Evolutionary conservation across 1,140 invertebrate genomes (phyloP), one percentile per base, ranked within the genome.

Genomic region (Lordiphosa mommai): DNA sequence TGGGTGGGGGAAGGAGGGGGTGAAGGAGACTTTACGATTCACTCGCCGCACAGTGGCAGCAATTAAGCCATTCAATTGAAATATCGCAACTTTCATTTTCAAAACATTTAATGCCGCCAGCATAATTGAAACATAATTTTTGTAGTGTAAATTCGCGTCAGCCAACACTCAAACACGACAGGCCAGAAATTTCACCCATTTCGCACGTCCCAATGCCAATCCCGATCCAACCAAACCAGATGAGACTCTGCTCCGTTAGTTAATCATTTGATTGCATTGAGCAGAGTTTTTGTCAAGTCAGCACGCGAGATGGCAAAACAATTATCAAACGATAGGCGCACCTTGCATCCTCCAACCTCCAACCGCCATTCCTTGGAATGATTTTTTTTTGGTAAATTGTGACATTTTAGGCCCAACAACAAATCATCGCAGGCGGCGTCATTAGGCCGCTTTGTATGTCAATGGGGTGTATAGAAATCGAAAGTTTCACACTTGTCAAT

Each of bases 401-500:
- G 77, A 84, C 77, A 84, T 84, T 84, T 23, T 84, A 77, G 77
- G 65, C 68, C n/a, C n/a, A n/a, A 84, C 63, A 84, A 84, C 77
- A 84, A 84, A 84, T 84, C 77, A 84, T 82, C 58, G 56, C 61
- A 82, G 59, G 60, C 59, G 64, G 59, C 41, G 77, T 84, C 72
- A 84, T 84, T 84, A 84, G 77, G 59, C 38, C 34, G 16, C 64
- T 82, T 72, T 84, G 68, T 84, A 63, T 84, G 77, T 84, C 77
- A 84, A 84, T 84, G 77, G 77, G 77, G 77, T 82, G 77, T 84
- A 84, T 72, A 84, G 72, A 84, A 84, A 84, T 84, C 72, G 77
- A 84, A 84, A 84, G 77, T 84, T 84, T 84, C 77, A 84, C 77
- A 84, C 77, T 84, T 84, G 77, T 84, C 77, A 84, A 84, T 84